These are phyloP conservation scores for Upupa epops DNA, from an alignment of 2,113 vertebrate species.

Conservation along the genomic window DNA sequence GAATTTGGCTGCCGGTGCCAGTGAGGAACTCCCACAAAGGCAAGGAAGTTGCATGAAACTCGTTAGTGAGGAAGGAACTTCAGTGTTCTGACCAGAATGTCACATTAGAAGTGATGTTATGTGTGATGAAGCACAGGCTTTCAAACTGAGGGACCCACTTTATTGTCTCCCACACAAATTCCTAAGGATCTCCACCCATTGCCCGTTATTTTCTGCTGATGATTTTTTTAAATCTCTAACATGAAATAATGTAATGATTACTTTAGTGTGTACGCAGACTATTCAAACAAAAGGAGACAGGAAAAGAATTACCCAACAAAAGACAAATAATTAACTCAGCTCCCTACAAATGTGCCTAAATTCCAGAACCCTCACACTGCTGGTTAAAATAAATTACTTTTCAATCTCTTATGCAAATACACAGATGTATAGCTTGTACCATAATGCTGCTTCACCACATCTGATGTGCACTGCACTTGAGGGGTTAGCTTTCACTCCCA, in stretches of 20 bases:
- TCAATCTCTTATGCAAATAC: neutral
- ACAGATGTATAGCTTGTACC: neutral
- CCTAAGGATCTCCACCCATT: neutral
- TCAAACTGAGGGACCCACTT: neutral
- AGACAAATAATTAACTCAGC: conserved; percentile 42
- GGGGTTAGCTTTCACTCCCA: neutral
- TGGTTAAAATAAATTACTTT: neutral
- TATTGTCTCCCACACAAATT: neutral
- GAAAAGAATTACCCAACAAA: neutral
- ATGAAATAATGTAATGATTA: neutral
- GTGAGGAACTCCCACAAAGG: conserved; percentile 15
- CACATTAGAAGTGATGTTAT: neutral
- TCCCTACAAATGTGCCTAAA: neutral
- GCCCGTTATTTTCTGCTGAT: neutral
- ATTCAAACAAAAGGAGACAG: conserved; percentile 36
- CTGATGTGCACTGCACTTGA: neutral
- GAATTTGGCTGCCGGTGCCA: conserved; percentile 33
- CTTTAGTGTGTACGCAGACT: neutral
- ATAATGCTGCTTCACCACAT: neutral
- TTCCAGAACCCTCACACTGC: neutral
- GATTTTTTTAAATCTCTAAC: neutral
- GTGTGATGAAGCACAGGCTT: neutral
- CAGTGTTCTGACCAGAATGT: neutral
- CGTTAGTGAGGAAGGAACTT: neutral
- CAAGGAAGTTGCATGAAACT: neutral